These are phyloP conservation scores for Brachyistius frenatus DNA, from an alignment of 2,113 vertebrate genomes.

Conservation along the genomic window DNA sequence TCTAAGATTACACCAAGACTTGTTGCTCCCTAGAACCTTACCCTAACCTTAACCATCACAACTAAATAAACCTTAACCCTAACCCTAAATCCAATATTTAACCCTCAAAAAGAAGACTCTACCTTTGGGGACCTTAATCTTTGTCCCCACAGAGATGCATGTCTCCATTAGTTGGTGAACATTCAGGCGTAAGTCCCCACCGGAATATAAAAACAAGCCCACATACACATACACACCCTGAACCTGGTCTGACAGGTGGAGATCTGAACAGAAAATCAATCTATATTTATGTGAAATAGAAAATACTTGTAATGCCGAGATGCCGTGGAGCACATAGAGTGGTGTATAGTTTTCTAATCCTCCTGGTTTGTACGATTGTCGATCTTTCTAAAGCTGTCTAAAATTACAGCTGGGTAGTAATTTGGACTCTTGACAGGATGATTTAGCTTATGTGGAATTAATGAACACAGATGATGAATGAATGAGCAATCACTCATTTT, in stretches of 20 bases:
- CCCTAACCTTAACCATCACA: no score
- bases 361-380: slow-evolving; percentile 73
- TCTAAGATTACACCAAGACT: no score
- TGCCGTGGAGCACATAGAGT: slow-evolving; percentile 81
- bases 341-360: slow-evolving; percentile 80
- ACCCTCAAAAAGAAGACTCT: no score
- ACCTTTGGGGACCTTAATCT: no score
- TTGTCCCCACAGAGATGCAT: no score
- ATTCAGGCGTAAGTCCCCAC: neutral
- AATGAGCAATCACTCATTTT: slow-evolving; percentile 48
- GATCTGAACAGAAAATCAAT: slow-evolving; percentile 32
- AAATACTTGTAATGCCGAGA: slow-evolving; percentile 75
- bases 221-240: slow-evolving; percentile 14
- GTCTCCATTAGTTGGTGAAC: no score
- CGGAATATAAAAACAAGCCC: neutral
- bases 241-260: neutral
- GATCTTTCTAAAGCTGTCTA: slow-evolving; percentile 13
- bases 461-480: slow-evolving; percentile 48
- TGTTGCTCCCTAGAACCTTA: no score
- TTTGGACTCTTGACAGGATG: slow-evolving; percentile 50
- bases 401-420: slow-evolving; percentile 35
- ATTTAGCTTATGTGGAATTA: slow-evolving; percentile 44
- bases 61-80: no score
- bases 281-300: slow-evolving; percentile 61
- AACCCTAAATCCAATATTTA: no score